phyloP scores from a whole-genome alignment of 2,797 vertebrate genomes.

The Sylvia borin region DNA sequence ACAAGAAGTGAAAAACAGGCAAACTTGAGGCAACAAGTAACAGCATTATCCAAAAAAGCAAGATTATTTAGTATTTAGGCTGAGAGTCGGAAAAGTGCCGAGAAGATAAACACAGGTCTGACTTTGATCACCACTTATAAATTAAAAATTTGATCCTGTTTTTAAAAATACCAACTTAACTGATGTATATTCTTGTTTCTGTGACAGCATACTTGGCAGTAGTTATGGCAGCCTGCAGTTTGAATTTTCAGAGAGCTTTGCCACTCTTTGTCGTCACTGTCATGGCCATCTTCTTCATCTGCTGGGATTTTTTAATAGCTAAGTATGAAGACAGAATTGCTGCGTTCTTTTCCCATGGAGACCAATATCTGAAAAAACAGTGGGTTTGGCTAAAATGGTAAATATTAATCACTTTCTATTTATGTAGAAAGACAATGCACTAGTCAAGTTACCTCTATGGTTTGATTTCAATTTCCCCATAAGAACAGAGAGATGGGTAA shows the following conservation, averaged over 20 bases:
- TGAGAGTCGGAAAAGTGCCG: background rate
- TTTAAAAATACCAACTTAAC: background rate
- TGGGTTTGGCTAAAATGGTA: constrained; percentile 86
- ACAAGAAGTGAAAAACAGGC: too few relatives aligned
- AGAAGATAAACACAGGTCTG: background rate
- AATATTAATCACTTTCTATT: constrained; percentile 24
- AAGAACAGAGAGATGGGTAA: background rate
- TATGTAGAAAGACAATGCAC: background rate
- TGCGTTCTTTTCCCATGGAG: constrained; percentile 66
- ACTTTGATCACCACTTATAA: background rate
- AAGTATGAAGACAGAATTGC: constrained; percentile 76
- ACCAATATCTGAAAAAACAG: constrained; percentile 66
- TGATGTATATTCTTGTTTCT: constrained; percentile 30
- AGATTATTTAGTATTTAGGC: background rate
- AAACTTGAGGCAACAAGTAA: too few relatives aligned
- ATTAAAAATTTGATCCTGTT: background rate
- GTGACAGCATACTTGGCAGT: constrained; percentile 77
- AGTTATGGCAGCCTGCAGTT: constrained; percentile 81
- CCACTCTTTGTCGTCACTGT: constrained; percentile 82
- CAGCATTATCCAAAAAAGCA: background rate
- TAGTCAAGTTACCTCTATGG: background rate
- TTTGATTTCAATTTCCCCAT: background rate
- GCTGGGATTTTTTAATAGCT: constrained; percentile 83
- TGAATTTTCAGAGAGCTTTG: constrained; percentile 84
- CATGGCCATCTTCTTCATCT: constrained; percentile 78